Evolutionary conservation across 1,140 invertebrate genomes (phyloP), one percentile per base, ranked within the genome.

Genomic region (Drosophila jambulina): DNA sequence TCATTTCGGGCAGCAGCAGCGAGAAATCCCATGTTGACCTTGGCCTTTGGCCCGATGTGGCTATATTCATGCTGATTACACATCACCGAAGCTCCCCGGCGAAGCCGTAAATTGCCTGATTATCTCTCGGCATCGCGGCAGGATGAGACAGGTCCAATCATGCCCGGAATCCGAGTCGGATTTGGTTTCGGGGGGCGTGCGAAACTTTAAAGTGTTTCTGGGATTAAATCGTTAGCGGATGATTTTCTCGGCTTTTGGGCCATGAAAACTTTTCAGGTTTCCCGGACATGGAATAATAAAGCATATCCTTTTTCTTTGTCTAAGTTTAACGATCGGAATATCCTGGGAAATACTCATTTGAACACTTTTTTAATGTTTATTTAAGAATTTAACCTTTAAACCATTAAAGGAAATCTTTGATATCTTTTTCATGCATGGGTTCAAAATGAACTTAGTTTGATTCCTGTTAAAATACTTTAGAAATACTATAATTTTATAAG

Each of bases 11-110:
- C 68, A 65, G 75, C 17, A 56, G 15, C 46, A 27, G 46, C 15
- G 8, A 27, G 68, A 61, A 80, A 80, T 88, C 82, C 71, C 80
- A 70, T 51, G 77, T 74, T 90, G 85, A 90, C 84, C 84, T 88
- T 88, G 84, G 74, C 80, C 75, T 60, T 69, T 75, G 59, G 49
- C 62, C 54, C 43, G 57, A 54, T 48, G 75, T 43, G 64, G 56
- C 27, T 56, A 72, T 69, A 71, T 71, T 74, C 75, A 79, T 69
- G 70, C 69, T 87, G 82, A 87, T 87, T 86, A 87, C 82, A 81
- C 57, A 45, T 68, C 58, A 23, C 29, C 46, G 19, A 25, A 63
- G 40, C 17, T 34, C 51, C 34, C 36, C 49, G 43, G 60, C 60
- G 40, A 34, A 57, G 67, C 81, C 62, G 61, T 77, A 80, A 84